These are phyloP conservation scores for Cheirogaleus medius DNA, from an alignment of 2,113 vertebrate genomes.

Conservation along the genomic window DNA sequence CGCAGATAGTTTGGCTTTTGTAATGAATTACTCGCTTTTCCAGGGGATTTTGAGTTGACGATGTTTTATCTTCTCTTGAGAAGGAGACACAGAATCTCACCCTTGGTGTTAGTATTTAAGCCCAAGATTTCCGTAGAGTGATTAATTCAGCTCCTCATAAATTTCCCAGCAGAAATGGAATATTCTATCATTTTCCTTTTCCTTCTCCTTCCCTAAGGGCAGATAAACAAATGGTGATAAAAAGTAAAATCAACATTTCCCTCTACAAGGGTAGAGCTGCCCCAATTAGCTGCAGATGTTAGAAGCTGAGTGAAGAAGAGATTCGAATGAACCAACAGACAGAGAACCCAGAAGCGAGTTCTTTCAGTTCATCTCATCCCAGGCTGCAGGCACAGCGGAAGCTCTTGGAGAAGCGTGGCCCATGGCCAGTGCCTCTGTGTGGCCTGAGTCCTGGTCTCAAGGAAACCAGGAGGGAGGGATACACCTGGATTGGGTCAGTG, in stretches of 20 bases:
- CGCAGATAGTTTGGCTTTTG: background rate
- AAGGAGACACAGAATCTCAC: background rate
- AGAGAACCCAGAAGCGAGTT: background rate
- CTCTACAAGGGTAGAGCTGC: too few relatives aligned
- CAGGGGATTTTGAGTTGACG: background rate
- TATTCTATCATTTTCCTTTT: background rate
- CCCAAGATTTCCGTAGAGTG: background rate
- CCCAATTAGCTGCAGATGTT: too few relatives aligned
- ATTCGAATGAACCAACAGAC: too few relatives aligned
- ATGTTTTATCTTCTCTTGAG: background rate
- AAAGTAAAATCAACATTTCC: too few relatives aligned
- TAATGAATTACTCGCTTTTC: background rate
- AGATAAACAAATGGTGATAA: background rate
- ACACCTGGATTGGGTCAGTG: background rate
- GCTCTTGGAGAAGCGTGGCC: background rate
- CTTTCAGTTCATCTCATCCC: background rate
- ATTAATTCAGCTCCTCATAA: background rate
- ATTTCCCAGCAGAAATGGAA: background rate
- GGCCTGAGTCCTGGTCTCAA: background rate
- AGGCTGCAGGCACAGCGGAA: rapidly evolving
- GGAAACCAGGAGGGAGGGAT: background rate
- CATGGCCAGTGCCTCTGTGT: rapidly evolving
- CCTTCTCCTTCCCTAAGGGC: background rate
- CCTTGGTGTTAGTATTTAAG: background rate
- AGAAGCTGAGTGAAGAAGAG: too few relatives aligned